Conservation (phyloP, 2,888 invertebrate species). For the Aproaerema taeniolella region DNA sequence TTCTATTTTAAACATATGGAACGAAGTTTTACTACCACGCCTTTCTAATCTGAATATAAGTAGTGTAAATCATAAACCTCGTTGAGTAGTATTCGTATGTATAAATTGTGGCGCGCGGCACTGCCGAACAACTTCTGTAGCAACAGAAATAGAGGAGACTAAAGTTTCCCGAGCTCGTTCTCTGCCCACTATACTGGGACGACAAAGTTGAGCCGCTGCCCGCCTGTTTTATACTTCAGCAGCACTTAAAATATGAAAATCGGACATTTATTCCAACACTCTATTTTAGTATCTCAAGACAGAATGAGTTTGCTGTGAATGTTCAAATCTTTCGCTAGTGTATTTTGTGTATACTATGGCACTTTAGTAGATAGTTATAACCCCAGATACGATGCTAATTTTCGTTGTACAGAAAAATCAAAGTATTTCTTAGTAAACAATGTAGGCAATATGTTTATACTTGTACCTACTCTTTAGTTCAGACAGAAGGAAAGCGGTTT, state of each 20-base stretch:
- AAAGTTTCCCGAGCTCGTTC: slow-evolving; percentile 9
- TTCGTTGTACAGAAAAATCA: too few relatives aligned
- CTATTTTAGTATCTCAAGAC: background rate
- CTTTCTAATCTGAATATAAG: background rate
- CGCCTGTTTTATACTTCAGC: slow-evolving; percentile 6
- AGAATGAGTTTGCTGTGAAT: too few relatives aligned
- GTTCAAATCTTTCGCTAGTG: too few relatives aligned
- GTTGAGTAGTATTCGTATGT: slow-evolving; percentile 4
- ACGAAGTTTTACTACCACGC: too few relatives aligned
- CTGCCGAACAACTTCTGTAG: slow-evolving; percentile 3
- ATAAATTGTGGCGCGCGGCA: slow-evolving; percentile 11
- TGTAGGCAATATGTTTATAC: too few relatives aligned
- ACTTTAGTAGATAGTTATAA: too few relatives aligned
- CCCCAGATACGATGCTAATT: too few relatives aligned
- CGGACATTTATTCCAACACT: slow-evolving; percentile 6
- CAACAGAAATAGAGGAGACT: slow-evolving; percentile 12
- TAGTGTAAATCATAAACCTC: slow-evolving; percentile 3
- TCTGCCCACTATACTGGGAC: slow-evolving; percentile 6
- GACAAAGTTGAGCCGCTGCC: slow-evolving; percentile 13
- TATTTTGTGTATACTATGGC: too few relatives aligned
- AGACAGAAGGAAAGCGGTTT: too few relatives aligned
- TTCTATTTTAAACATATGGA: too few relatives aligned
- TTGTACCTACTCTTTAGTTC: too few relatives aligned
- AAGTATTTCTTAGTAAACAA: too few relatives aligned
- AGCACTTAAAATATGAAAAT: slow-evolving; percentile 13